Percentiles rank a stretch among this genome's conserved stretches.
phyloP scores from a whole-genome alignment of 2,888 invertebrate genomes.

The Philereme transversata region DNA sequence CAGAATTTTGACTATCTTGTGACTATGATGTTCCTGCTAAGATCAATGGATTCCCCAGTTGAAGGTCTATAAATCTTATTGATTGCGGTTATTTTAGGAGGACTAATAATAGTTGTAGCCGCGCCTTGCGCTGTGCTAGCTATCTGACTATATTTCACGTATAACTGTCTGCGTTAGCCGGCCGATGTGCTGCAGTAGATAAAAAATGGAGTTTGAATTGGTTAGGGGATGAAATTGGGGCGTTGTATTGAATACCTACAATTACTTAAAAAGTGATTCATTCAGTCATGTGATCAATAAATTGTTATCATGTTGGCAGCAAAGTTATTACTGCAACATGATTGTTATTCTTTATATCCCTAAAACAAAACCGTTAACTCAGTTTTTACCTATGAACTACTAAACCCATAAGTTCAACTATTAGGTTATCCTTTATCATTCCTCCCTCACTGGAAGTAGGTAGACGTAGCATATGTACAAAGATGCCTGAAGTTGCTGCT shows the following conservation, averaged over 20 bases:
- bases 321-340: background rate
- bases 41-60: constrained; percentile 30
- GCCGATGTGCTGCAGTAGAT: constrained; percentile 33
- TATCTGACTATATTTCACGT: constrained; percentile 50
- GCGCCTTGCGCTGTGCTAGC: constrained; percentile 65
- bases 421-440: too few species aligned
- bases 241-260: constrained; percentile 12
- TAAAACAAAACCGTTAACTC: too few species aligned
- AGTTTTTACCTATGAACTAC: too few species aligned
- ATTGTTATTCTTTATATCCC: background rate
- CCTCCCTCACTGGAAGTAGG: too few species aligned
- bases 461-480: too few species aligned
- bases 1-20: constrained; percentile 31
- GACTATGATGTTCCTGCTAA: constrained; percentile 22
- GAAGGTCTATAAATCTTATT: constrained; percentile 44
- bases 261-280: constrained; percentile 5
- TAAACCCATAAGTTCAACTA: too few species aligned
- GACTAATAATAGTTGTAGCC: constrained; percentile 79
- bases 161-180: constrained; percentile 35
- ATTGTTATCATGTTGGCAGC: background rate
- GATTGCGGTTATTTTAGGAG: constrained; percentile 75
- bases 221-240: constrained; percentile 21
- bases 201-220: background rate
- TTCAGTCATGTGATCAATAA: constrained; percentile 12
- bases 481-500: too few species aligned